A percentile compares a stretch with the other conserved stretches of the same genome.
Evolutionary conservation across 2,797 vertebrate species (phyloP).

Genomic region (Chrysocyon brachyurus): DNA sequence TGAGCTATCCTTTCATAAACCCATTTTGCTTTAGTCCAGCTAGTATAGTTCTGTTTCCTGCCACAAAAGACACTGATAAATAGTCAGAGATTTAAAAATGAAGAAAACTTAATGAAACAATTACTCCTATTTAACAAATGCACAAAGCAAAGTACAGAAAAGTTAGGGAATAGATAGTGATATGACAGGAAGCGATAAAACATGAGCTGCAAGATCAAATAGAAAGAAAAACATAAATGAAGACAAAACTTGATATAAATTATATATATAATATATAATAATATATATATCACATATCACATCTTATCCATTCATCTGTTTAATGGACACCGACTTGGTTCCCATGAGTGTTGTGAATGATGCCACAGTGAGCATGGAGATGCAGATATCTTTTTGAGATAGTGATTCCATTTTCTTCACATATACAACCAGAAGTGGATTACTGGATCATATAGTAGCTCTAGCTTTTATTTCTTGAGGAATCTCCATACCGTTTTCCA

Average conservation of each 20-base stretch:
- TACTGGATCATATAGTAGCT: not conserved
- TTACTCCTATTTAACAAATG: not conserved
- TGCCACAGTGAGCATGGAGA: not conserved
- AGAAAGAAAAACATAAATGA: not conserved
- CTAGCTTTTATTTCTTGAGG: not conserved
- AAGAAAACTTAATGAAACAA: slow-evolving; percentile 17
- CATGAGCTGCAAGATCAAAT: not conserved
- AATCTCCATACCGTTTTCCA: not conserved
- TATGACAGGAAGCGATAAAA: not conserved
- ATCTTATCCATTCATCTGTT: not conserved
- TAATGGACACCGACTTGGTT: not conserved
- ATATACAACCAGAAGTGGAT: not conserved
- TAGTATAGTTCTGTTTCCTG: slow-evolving; percentile 27
- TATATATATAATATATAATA: not conserved
- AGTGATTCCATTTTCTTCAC: not conserved
- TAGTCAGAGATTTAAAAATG: not conserved
- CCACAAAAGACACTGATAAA: not conserved
- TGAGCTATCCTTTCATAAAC: not conserved
- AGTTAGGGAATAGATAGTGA: not conserved
- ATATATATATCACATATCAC: not conserved
- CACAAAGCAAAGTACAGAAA: not conserved
- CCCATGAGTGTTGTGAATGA: not conserved
- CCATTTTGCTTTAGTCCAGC: not conserved
- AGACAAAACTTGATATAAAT: not conserved
- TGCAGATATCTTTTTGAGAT: not conserved